phyloP scores from a whole-genome alignment of 2,797 vertebrate species.

The Gymnocypris eckloni region DNA sequence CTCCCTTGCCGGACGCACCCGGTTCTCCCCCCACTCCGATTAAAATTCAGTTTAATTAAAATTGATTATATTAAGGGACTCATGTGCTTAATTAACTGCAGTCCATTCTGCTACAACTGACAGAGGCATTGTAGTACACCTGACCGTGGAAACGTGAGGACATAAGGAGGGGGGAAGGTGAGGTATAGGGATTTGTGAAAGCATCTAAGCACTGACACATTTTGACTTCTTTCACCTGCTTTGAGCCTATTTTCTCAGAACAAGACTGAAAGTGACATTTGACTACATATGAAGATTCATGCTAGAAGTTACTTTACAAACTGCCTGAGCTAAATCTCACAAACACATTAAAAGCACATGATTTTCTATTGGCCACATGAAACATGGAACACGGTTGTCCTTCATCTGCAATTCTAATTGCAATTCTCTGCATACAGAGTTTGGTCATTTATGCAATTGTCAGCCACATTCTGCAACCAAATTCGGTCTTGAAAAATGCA shows the following conservation, averaged over 20 bases:
- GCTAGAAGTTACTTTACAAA: not conserved
- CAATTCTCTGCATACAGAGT: not conserved
- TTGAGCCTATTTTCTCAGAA: not conserved
- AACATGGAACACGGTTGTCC: not conserved
- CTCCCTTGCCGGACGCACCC: slow-evolving; percentile 85
- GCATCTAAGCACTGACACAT: not conserved
- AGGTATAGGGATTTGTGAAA: not conserved
- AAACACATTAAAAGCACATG: not conserved
- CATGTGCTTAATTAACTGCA: slow-evolving; percentile 99
- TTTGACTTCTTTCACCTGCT: not conserved
- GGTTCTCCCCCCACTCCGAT: slow-evolving; percentile 79
- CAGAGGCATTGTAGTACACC: slow-evolving; percentile 83
- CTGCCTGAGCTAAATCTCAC: not conserved
- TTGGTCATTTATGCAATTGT: not conserved
- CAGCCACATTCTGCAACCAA: not conserved
- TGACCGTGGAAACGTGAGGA: slow-evolving; percentile 77
- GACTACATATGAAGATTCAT: not conserved
- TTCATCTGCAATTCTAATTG: not conserved
- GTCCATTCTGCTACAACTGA: slow-evolving; percentile 89
- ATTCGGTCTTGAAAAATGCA: not conserved
- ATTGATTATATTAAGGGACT: slow-evolving; percentile 99
- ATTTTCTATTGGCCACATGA: not conserved
- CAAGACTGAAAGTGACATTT: not conserved
- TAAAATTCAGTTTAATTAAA: slow-evolving; percentile 99
- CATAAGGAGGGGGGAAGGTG: slow-evolving; percentile 66